A percentile compares a stretch with the other conserved stretches of the same genome.
Evolutionary conservation across 1,140 invertebrate species (phyloP).

Genomic region (Drosophila carrolli): DNA sequence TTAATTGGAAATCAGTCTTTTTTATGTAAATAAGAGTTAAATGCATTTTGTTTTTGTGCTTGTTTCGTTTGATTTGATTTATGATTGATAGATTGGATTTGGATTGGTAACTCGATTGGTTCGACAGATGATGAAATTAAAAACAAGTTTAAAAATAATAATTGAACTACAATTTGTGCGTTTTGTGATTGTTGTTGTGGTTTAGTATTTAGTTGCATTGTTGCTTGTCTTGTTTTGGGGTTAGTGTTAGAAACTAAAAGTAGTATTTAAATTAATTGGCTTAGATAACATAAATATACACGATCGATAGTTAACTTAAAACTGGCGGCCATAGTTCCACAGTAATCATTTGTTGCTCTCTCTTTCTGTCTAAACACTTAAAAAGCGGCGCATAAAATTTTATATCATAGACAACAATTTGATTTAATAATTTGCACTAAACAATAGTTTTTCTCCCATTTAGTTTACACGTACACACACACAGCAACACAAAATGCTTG

Average conservation of each 20-base stretch:
- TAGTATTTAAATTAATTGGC: constrained; percentile 46
- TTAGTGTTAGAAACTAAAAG: constrained; percentile 45
- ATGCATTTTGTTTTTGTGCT: constrained; percentile 71
- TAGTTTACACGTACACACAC: constrained; percentile 43
- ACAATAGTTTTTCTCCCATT: constrained; percentile 47
- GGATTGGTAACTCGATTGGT: constrained; percentile 32
- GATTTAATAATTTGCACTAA: constrained; percentile 64
- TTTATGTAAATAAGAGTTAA: constrained; percentile 83
- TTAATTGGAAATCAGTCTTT: constrained; percentile 84
- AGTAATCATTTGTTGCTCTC: constrained; percentile 16
- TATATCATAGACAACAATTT: constrained; percentile 77
- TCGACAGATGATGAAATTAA: constrained; percentile 25
- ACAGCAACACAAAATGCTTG: constrained; percentile 56
- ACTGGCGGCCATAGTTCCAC: constrained; percentile 34
- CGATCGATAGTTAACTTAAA: constrained; percentile 42
- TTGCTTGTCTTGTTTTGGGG: constrained; percentile 70
- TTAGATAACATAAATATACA: constrained; percentile 58
- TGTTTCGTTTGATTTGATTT: constrained; percentile 37
- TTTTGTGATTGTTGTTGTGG: constrained; percentile 13
- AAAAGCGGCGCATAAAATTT: constrained; percentile 70
- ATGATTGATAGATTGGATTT: constrained; percentile 35
- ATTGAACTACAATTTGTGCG: constrained; percentile 74
- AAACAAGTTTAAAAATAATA: constrained; percentile 39
- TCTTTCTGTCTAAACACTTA: constrained; percentile 49
- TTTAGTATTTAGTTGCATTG: constrained; percentile 68